Percentiles rank a stretch among this genome's conserved stretches.
These are phyloP conservation scores for Drosophila vallismaia DNA, from an alignment of 2,888 invertebrate species.

Conservation along the genomic window DNA sequence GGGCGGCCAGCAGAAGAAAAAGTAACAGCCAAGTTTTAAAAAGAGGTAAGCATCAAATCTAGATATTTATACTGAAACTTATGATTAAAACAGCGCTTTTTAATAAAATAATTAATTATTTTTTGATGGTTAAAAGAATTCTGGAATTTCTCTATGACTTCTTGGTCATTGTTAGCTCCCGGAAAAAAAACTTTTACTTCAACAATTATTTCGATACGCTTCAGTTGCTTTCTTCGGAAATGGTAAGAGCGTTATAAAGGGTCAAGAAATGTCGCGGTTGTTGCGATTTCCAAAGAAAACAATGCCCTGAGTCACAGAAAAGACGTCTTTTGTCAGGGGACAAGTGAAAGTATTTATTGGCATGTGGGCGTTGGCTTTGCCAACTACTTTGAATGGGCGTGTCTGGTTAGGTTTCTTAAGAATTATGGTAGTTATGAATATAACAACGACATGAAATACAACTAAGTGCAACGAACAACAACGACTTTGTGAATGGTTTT, in stretches of 20 bases:
- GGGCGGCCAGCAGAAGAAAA: background rate
- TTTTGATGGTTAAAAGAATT: too few species aligned
- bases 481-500: constrained; percentile 20
- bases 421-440: constrained; percentile 14
- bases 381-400: constrained; percentile 16
- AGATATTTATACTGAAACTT: background rate
- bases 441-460: constrained; percentile 14
- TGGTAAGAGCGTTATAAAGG: constrained; percentile 3
- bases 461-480: constrained; percentile 25
- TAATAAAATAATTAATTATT: too few species aligned
- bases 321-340: constrained; percentile 26
- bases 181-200: constrained; percentile 1
- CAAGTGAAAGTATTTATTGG: constrained; percentile 41
- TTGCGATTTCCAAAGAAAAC: constrained; percentile 32
- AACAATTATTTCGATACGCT: constrained; percentile 2
- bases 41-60: background rate
- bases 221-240: constrained; percentile 20
- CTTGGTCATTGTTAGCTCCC: too few species aligned
- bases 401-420: constrained; percentile 25
- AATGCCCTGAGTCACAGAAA: constrained; percentile 23
- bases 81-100: too few species aligned
- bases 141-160: too few species aligned
- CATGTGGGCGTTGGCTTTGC: constrained; percentile 25
- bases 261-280: constrained; percentile 32
- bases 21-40: background rate